These are phyloP conservation scores for Diuraphis noxia DNA, from an alignment of 1,140 invertebrate species.

Conservation along the genomic window DNA sequence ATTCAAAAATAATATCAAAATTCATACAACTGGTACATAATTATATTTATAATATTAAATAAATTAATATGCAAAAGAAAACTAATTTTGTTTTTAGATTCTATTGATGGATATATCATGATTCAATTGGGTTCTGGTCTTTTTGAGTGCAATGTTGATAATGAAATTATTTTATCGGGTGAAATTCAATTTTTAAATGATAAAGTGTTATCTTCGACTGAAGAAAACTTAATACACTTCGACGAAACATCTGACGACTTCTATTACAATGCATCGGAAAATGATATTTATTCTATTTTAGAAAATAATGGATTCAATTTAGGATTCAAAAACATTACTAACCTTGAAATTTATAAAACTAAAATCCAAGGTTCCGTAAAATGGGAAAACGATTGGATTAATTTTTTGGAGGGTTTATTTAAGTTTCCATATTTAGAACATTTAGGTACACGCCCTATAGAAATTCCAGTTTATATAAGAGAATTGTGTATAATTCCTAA, in stretches of 20 bases:
- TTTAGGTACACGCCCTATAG: not conserved
- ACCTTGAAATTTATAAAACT: not conserved
- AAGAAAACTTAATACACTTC: not conserved
- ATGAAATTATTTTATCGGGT: not conserved
- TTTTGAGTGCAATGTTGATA: not conserved
- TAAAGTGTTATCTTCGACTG: not conserved
- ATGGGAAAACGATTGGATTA: slow-evolving; percentile 23
- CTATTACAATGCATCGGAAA: not conserved
- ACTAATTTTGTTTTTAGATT: not conserved
- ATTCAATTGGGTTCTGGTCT: slow-evolving; percentile 17
- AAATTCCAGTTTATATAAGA: not conserved
- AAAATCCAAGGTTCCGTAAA: not conserved
- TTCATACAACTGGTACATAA: not conserved
- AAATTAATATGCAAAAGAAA: not conserved
- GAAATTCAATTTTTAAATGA: not conserved
- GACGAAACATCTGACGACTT: not conserved
- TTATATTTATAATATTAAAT: not conserved
- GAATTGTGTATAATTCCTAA: not conserved
- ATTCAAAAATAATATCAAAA: not conserved
- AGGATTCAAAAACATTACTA: not conserved
- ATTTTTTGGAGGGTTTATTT: slow-evolving; percentile 27
- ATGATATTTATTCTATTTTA: slow-evolving; percentile 14
- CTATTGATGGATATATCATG: not conserved
- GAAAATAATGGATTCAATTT: slow-evolving; percentile 1
- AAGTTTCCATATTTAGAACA: slow-evolving; percentile 11